Conservation (phyloP, 2,797 vertebrate genomes). For the Manis crassicaudata region DNA sequence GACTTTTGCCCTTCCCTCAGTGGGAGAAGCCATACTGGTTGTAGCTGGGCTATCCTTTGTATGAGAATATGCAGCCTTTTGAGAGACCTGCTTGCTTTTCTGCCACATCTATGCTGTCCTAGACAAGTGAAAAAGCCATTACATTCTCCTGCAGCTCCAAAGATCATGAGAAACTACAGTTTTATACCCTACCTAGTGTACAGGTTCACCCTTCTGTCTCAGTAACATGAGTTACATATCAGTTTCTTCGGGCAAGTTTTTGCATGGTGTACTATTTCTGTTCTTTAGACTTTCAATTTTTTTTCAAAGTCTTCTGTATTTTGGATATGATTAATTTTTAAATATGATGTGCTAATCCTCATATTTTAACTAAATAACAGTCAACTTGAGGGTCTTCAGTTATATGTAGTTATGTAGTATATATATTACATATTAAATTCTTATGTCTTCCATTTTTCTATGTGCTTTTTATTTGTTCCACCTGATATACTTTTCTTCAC, state of each 20-base stretch:
- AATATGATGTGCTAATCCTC: background rate
- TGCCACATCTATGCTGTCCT: background rate
- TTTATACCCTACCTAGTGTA: background rate
- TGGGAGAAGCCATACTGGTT: background rate
- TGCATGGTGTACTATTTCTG: background rate
- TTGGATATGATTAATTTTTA: background rate
- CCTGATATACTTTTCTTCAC: background rate
- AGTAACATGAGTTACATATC: background rate
- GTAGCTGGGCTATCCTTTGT: background rate
- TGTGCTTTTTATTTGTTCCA: background rate
- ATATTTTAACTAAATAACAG: background rate
- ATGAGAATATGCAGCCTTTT: background rate
- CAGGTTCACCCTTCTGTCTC: background rate
- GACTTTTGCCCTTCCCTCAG: background rate
- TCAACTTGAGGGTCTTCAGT: background rate
- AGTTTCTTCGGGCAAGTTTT: background rate
- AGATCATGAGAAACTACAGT: background rate
- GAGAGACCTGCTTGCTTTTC: background rate
- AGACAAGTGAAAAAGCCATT: background rate
- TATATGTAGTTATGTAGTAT: background rate
- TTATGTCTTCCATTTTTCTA: background rate
- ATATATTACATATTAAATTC: background rate
- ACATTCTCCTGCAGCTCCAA: background rate
- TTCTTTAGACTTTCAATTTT: background rate
- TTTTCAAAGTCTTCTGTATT: background rate